These are phyloP conservation scores for Musca vetustissima DNA, from an alignment of 1,140 invertebrate species.

Conservation along the genomic window DNA sequence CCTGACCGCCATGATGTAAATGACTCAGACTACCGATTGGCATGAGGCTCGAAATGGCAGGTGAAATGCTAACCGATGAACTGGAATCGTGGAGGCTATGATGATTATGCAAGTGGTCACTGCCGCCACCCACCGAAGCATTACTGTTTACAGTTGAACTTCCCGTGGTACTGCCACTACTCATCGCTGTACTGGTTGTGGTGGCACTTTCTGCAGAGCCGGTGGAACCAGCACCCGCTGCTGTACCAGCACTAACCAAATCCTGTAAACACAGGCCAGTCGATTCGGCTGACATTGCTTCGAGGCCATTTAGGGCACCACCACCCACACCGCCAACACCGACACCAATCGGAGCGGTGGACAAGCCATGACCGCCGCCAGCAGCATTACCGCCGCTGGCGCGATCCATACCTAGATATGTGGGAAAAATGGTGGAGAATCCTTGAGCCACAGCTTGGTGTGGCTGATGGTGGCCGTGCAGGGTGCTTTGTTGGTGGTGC, in stretches of 20 bases:
- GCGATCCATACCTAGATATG: slow-evolving; percentile 54
- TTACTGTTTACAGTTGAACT: slow-evolving; percentile 47
- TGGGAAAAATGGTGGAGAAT: slow-evolving; percentile 55
- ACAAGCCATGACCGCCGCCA: slow-evolving; percentile 43
- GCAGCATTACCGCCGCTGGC: slow-evolving; percentile 47
- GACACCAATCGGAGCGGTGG: slow-evolving; percentile 58
- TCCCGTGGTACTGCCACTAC: slow-evolving; percentile 56
- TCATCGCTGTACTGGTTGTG: slow-evolving; percentile 49
- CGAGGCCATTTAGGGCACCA: slow-evolving; percentile 65
- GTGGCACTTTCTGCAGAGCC: slow-evolving; percentile 49
- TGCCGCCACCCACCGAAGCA: slow-evolving; percentile 49
- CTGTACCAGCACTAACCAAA: slow-evolving; percentile 61
- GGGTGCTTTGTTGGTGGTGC: slow-evolving; percentile 33
- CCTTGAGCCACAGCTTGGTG: slow-evolving; percentile 52
- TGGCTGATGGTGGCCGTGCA: slow-evolving; percentile 50
- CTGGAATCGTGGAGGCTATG: slow-evolving; percentile 65
- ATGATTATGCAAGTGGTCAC: slow-evolving; percentile 56
- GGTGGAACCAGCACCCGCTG: slow-evolving; percentile 55
- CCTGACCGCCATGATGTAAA: slow-evolving; percentile 53
- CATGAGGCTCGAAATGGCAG: slow-evolving; percentile 68
- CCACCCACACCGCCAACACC: slow-evolving; percentile 57
- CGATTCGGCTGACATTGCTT: slow-evolving; percentile 52
- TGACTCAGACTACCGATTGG: slow-evolving; percentile 60
- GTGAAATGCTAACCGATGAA: slow-evolving; percentile 67
- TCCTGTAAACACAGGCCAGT: slow-evolving; percentile 72